Evolutionary conservation across 2,113 vertebrate genomes (phyloP).

Genomic region (Struthio camelus): DNA sequence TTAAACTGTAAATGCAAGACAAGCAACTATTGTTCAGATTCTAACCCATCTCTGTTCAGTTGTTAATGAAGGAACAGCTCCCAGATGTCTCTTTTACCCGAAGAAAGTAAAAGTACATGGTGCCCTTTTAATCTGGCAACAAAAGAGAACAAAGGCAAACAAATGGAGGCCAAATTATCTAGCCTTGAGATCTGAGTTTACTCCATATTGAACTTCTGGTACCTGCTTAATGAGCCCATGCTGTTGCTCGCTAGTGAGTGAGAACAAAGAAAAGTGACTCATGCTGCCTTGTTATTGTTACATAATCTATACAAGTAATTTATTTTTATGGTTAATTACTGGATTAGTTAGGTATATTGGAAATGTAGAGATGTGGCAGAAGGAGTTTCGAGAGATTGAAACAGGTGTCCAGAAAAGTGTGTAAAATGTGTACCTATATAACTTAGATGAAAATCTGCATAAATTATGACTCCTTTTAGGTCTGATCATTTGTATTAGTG

Average conservation of each 20-base stretch:
- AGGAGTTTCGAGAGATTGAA: background rate
- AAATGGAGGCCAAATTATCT: constrained; percentile 50
- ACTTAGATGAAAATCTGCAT: background rate
- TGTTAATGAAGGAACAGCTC: background rate
- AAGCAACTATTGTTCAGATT: background rate
- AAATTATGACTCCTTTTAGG: background rate
- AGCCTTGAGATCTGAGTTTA: constrained; percentile 52
- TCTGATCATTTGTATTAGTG: background rate
- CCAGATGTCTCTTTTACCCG: constrained; percentile 29
- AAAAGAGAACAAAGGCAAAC: constrained; percentile 55
- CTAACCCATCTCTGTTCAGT: background rate
- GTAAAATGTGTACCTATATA: background rate
- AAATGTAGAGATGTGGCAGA: background rate
- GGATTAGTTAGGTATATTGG: constrained; percentile 55
- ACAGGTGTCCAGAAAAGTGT: background rate
- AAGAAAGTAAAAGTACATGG: constrained; percentile 45
- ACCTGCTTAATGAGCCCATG: constrained; percentile 54
- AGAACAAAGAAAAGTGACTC: constrained; percentile 63
- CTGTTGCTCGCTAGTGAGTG: constrained; percentile 39
- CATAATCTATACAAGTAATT: constrained; percentile 60
- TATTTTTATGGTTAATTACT: constrained; percentile 57
- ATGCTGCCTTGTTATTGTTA: constrained; percentile 47
- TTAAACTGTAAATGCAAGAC: background rate
- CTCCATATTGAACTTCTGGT: constrained; percentile 40
- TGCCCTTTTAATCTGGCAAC: constrained; percentile 63